phyloP scores from a whole-genome alignment of 2,797 vertebrate species.

The Anisognathus igniventris region DNA sequence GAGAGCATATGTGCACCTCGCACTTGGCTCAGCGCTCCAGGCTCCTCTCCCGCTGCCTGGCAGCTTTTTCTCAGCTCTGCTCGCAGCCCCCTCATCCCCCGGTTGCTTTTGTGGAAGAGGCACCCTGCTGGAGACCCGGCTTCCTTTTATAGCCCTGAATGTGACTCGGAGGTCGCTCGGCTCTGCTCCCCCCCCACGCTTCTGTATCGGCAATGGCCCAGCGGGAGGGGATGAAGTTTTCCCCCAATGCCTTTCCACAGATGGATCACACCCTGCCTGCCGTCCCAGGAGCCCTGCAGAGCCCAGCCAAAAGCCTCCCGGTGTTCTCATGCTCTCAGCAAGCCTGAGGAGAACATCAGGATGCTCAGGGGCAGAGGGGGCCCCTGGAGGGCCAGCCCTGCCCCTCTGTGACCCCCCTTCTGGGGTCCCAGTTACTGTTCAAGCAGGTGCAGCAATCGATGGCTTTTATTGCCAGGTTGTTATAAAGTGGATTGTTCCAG shows the following conservation, averaged over 20 bases:
- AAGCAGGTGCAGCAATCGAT: accelerated
- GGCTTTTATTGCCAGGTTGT: not conserved
- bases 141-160: slow-evolving; percentile 62
- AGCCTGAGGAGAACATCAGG: not conserved
- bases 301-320: not conserved
- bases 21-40: slow-evolving; percentile 15
- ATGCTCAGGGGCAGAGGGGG: not conserved
- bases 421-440: not conserved
- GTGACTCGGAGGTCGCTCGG: slow-evolving; percentile 26
- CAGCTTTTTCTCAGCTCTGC: slow-evolving; percentile 51
- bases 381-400: not conserved
- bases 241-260: not conserved
- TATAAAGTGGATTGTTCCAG: accelerated
- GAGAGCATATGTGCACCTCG: slow-evolving; percentile 51
- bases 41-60: slow-evolving; percentile 57
- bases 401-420: not conserved
- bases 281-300: not conserved
- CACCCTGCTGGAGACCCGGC: slow-evolving; percentile 30
- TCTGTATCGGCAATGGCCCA: not conserved
- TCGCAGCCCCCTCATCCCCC: slow-evolving; percentile 56
- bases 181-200: not conserved
- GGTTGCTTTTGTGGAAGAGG: slow-evolving; percentile 60
- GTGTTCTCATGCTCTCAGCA: not conserved
- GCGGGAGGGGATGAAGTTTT: not conserved
- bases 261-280: not conserved